Base-by-base conservation (phyloP, 2,888 invertebrate species). In the Folsomia candida region DNA sequence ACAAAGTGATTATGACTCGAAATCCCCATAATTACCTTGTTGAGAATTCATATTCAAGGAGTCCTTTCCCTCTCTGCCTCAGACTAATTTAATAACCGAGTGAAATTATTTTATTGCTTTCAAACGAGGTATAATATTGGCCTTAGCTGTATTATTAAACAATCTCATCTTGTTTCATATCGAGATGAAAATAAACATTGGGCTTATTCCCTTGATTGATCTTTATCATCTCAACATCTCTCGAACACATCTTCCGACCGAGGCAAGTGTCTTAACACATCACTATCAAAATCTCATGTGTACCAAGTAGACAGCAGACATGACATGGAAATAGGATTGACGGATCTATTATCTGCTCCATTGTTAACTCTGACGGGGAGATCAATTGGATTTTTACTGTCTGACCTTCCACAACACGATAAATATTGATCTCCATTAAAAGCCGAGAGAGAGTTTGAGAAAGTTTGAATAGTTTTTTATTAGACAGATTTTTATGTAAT, bases 381-480 rank as follows among this genome's bases (percentile, higher is more conserved):
- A 59, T 22, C 59, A 59, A 59, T 59, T 24, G 22, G 59, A 59
- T 59, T 59, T 59, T 59, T 59, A 59, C 26, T 59, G 59, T 59
- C 59, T 59, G 59, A 18, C 59, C 59, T 59, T 59, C 26, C 59
- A 26, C 59, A 59, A 59, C 26, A 24, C 6, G 26, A 59, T 59
- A 59, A 59, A 59, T 25, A 59, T 59, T 59, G 18, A 24, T n/a
- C n/a, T n/a, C n/a, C n/a, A n/a, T n/a, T n/a, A n/a, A n/a, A n/a
- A n/a, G n/a, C n/a, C n/a, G n/a, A n/a, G n/a, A n/a, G n/a, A n/a
- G n/a, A n/a, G n/a, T n/a, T n/a, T n/a, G n/a, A n/a, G n/a, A n/a
- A n/a, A n/a, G n/a, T n/a, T n/a, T n/a, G n/a, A n/a, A n/a, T n/a
- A n/a, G n/a, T n/a, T n/a, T n/a, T n/a, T n/a, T n/a, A n/a, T n/a